Base-by-base conservation (phyloP, 2,113 vertebrate genomes). In the Hepsetus odoe region DNA sequence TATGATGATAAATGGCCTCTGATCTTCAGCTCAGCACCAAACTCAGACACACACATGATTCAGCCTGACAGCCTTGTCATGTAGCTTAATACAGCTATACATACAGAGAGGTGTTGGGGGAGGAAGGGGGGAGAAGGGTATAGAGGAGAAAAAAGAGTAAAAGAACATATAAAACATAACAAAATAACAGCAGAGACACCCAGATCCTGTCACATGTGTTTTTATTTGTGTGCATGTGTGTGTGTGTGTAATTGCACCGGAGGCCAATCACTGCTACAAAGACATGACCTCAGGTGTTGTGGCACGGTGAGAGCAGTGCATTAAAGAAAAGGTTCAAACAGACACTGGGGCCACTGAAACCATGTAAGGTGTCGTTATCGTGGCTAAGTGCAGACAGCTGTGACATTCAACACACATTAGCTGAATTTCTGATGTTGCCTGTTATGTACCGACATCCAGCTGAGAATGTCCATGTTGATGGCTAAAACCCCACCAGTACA, bases 81-180 rank as follows among this genome's bases (percentile, higher is more conserved):
- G 90, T 94, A 88, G 87, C 94, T 95, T 97, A 96, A 96, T 95
- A 94, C 94, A 96, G 94, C 95, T 96, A 96, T 95, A 96, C 94
- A 96, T 95, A 92, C 93, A 91, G 13, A 53, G 16, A 38, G 51
- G 56, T 1, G 9, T 7, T 20, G 22, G 40, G 16, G 26, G 12
- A 26, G 7, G 33, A 16, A 70, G 8, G 22, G 35, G 77, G 46
- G 83, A 83, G 82, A 71, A 46, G 4, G 55, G 16, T 11, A 4
- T 4, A 56, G 61, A 64, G 11, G 9, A 26, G 44, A 49, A 58
- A 20, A 56, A 28, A 0, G 30, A 72, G 53, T 9, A 30, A 71
- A 28, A 72, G 49, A 40, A 24, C 32, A 56, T 76, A 35, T 72
- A 65, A 4, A 33, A 18, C 44, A 22, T 62, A 49, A 26, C 30